Conservation (phyloP, 1,140 invertebrate genomes). For the Cheumatopsyche charites region DNA sequence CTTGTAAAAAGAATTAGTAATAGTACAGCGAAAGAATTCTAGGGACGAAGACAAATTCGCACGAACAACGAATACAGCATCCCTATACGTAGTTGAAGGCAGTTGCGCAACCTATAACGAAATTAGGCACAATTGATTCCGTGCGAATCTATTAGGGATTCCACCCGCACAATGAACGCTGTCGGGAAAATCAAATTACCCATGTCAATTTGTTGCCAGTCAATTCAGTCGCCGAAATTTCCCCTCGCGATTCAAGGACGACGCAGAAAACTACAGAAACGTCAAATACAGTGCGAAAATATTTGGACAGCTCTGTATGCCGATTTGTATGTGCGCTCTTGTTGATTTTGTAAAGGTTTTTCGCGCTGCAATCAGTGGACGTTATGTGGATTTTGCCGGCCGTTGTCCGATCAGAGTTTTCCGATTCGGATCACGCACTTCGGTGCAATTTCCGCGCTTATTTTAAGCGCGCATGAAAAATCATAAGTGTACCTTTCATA, state of each 20-base stretch:
- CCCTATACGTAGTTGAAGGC: neutral
- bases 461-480: conserved; percentile 14
- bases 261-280: conserved; percentile 17
- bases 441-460: conserved; percentile 13
- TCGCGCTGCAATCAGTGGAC: too few species aligned
- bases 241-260: conserved; percentile 28
- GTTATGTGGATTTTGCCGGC: too few species aligned
- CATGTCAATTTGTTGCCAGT: conserved; percentile 49
- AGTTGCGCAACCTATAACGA: conserved; percentile 31
- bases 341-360: conserved; percentile 3
- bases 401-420: neutral
- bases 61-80: too few species aligned
- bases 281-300: conserved; percentile 2
- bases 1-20: too few species aligned
- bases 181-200: conserved; percentile 47
- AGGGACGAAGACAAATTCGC: neutral
- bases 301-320: neutral
- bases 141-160: conserved; percentile 38
- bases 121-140: conserved; percentile 37
- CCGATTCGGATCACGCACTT: conserved; percentile 1
- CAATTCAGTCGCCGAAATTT: conserved; percentile 37
- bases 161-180: conserved; percentile 40
- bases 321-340: too few species aligned
- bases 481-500: neutral
- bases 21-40: neutral